Evolutionary conservation across 2,113 vertebrate species (phyloP).

Genomic region (Podocnemis expansa): DNA sequence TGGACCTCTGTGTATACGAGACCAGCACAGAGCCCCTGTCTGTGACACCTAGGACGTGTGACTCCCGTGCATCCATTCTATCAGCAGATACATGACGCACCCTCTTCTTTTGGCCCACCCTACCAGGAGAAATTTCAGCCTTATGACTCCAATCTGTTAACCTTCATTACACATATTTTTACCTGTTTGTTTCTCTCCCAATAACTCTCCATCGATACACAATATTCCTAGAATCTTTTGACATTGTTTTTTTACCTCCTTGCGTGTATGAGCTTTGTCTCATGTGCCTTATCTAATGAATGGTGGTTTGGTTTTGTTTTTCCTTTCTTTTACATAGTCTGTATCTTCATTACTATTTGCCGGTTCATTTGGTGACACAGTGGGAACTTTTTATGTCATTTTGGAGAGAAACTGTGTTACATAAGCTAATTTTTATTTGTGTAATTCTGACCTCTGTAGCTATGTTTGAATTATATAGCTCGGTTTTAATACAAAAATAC

Average conservation of each 20-base stretch:
- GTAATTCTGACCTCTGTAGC: neutral
- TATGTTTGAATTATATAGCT: neutral
- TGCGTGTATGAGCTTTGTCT: neutral
- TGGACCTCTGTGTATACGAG: neutral
- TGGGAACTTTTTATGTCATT: slow-evolving; percentile 2
- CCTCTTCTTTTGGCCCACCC: neutral
- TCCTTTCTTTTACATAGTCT: neutral
- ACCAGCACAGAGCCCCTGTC: neutral
- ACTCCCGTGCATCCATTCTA: fast-evolving
- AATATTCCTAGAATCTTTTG: neutral
- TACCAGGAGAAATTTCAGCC: neutral
- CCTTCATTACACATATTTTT: neutral
- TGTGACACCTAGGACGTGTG: fast-evolving
- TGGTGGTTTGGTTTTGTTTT: neutral
- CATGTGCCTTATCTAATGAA: neutral
- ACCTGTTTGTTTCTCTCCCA: neutral
- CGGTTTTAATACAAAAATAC: neutral
- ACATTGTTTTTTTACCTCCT: neutral
- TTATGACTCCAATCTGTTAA: fast-evolving
- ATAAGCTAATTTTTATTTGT: neutral
- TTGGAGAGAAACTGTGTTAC: neutral
- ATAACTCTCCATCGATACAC: neutral
- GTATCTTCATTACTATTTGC: neutral
- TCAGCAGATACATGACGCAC: fast-evolving
- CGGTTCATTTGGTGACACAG: neutral